These are phyloP conservation scores for Heteromyza rotundicornis DNA, from an alignment of 2,888 invertebrate genomes.

Conservation along the genomic window DNA sequence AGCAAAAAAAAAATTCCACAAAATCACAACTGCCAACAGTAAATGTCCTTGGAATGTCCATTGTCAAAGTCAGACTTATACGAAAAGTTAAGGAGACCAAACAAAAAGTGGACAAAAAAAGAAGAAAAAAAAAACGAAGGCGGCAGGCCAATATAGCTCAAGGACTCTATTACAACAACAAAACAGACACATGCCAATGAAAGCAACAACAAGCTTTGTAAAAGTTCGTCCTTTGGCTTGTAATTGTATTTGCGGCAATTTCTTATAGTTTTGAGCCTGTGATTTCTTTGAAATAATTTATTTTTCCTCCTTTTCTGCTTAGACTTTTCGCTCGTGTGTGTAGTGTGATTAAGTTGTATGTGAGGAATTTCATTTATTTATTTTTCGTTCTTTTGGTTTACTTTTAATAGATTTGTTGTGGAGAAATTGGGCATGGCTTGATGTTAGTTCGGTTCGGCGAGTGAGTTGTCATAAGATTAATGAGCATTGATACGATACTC, in stretches of 20 bases:
- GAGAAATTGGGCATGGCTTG: background rate
- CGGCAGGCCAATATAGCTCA: background rate
- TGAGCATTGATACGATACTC: conserved; percentile 35
- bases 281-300: background rate
- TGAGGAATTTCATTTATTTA: background rate
- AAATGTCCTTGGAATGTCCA: conserved; percentile 16
- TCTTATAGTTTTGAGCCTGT: background rate
- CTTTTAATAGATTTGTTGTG: background rate
- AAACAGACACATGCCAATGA: too few species aligned
- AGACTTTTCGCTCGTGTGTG: too few species aligned
- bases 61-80: conserved; percentile 5
- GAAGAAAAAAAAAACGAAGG: background rate
- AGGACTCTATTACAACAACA: background rate
- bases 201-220: too few species aligned
- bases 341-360: background rate
- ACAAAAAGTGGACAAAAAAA: background rate
- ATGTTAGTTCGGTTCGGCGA: background rate
- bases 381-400: conserved; percentile 21
- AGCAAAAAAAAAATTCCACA: background rate
- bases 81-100: too few species aligned
- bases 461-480: conserved; percentile 30
- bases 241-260: background rate
- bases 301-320: background rate
- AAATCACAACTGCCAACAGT: background rate
- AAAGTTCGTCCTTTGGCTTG: background rate